phyloP scores from a whole-genome alignment of 2,797 vertebrate species.

The Spheniscus humboldti region DNA sequence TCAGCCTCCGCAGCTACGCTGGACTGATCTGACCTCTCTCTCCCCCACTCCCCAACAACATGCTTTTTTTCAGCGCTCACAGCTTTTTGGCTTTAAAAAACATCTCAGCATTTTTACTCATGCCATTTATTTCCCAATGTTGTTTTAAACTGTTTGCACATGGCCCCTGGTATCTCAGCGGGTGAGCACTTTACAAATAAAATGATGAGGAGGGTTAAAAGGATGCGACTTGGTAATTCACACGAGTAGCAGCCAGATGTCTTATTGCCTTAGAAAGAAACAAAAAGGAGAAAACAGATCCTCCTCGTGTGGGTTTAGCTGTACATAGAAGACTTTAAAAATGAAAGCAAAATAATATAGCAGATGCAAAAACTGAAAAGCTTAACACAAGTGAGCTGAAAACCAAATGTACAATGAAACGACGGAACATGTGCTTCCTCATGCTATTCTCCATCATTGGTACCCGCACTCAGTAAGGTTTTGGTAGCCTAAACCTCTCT shows the following conservation, averaged over 20 bases:
- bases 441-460: background rate
- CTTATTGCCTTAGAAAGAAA: conserved; percentile 56
- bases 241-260: conserved; percentile 55
- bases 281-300: conserved; percentile 18
- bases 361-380: conserved; percentile 58
- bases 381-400: conserved; percentile 14
- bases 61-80: background rate
- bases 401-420: background rate
- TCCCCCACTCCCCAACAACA: background rate
- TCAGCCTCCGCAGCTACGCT: background rate
- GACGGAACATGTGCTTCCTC: background rate
- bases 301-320: conserved; percentile 6
- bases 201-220: conserved; percentile 54
- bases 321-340: conserved; percentile 39
- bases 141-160: conserved; percentile 48
- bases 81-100: background rate
- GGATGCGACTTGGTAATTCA: conserved; percentile 40
- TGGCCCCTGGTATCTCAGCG: conserved; percentile 46
- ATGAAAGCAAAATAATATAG: conserved; percentile 32
- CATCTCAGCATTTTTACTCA: background rate
- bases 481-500: background rate
- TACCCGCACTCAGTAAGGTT: background rate
- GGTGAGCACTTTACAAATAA: conserved; percentile 56
- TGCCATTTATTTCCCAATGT: background rate
- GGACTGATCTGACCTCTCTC: background rate